A percentile compares a stretch with the other conserved stretches of the same genome.
phyloP scores from a whole-genome alignment of 30 jellyfish, hydroid and myxozoan genomes.

The Nemopilema nomurai region DNA sequence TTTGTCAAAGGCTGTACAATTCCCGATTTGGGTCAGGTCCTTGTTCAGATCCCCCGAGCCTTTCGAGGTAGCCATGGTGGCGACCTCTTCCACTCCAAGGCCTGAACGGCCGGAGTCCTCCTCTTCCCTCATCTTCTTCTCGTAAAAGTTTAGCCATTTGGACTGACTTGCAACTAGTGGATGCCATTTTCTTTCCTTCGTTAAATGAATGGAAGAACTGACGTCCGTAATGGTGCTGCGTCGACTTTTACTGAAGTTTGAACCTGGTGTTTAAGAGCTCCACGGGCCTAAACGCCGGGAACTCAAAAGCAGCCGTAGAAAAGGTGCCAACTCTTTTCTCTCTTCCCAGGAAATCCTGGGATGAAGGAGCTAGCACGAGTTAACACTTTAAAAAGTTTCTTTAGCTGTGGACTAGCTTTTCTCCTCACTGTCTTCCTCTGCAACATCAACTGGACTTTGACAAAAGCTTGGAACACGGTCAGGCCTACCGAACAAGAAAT shows the following conservation, averaged over 20 bases:
- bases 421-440: not conserved
- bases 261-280: slow-evolving; percentile 1
- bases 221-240: slow-evolving; percentile 67
- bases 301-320: slow-evolving; percentile 6
- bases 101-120: not conserved
- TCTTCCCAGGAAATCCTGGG: not conserved
- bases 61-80: not conserved
- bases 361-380: not conserved
- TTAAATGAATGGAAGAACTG: slow-evolving; percentile 42
- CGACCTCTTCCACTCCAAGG: not conserved
- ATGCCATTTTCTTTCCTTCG: slow-evolving; percentile 54
- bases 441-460: no score
- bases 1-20: no score
- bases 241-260: slow-evolving; percentile 1
- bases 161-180: not conserved
- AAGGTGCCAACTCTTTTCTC: not conserved
- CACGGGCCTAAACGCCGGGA: slow-evolving; percentile 79
- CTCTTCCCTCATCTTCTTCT: not conserved
- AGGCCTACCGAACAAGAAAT: not conserved
- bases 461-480: no score
- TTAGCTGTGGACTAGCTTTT: not conserved
- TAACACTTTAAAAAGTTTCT: not conserved
- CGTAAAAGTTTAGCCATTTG: not conserved
- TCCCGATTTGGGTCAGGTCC: no score
- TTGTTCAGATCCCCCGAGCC: not conserved